A percentile compares a stretch with the other conserved stretches of the same genome.
Evolutionary conservation across 2,888 invertebrate genomes (phyloP).

Genomic region (Sialis fuliginosa): DNA sequence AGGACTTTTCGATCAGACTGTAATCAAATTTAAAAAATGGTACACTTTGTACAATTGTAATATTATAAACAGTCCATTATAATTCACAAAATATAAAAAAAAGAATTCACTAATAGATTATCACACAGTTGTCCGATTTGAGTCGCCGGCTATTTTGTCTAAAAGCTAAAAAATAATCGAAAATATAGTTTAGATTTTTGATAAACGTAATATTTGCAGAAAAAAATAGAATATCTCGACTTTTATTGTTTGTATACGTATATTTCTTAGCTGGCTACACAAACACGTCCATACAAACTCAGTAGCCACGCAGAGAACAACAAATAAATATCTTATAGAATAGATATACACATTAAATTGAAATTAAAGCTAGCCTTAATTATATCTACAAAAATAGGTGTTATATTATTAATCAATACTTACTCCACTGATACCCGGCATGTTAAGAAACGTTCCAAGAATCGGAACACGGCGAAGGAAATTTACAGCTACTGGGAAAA

Average conservation of each 20-base stretch:
- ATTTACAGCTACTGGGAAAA: slow-evolving; percentile 91
- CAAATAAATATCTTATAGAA: not conserved
- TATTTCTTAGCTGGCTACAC: slow-evolving; percentile 9
- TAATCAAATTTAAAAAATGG: no score
- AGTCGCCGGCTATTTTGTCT: slow-evolving; percentile 65
- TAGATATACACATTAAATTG: not conserved
- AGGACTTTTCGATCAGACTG: no score
- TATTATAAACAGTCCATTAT: no score
- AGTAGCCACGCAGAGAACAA: no score
- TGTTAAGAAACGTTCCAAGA: slow-evolving; percentile 69
- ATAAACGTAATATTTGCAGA: no score
- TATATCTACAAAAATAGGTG: not conserved
- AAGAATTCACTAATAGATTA: slow-evolving; percentile 11
- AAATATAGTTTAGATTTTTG: slow-evolving; percentile 10
- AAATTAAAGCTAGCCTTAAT: not conserved
- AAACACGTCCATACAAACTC: no score
- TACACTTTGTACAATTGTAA: no score
- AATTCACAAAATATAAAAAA: no score
- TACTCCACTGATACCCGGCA: slow-evolving; percentile 79
- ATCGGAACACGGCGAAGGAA: slow-evolving; percentile 88
- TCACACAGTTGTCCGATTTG: slow-evolving; percentile 70
- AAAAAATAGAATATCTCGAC: no score
- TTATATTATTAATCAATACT: slow-evolving; percentile 19
- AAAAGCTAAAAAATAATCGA: slow-evolving; percentile 40
- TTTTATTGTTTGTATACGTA: slow-evolving; percentile 15